These are phyloP conservation scores for Seira ritae DNA, from an alignment of 2,888 invertebrate species.

Conservation along the genomic window DNA sequence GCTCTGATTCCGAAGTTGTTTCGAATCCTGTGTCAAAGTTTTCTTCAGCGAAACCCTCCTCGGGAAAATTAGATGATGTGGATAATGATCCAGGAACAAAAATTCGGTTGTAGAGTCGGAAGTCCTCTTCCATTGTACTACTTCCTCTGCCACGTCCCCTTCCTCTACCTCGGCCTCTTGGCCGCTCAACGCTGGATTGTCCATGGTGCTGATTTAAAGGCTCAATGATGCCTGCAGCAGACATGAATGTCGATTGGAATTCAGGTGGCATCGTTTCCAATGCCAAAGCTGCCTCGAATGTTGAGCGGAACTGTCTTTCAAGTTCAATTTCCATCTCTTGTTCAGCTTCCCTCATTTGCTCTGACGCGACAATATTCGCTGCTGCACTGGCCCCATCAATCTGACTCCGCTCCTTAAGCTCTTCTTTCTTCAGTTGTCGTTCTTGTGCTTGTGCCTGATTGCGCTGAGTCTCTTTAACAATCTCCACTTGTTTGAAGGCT, in stretches of 20 bases:
- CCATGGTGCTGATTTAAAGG: neutral
- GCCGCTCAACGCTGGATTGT: neutral
- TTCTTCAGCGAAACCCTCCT: constrained; percentile 18
- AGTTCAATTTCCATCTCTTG: constrained; percentile 28
- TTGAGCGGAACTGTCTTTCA: constrained; percentile 23
- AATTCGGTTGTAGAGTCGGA: constrained; percentile 23
- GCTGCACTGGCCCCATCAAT: constrained; percentile 18
- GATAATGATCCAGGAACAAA: neutral
- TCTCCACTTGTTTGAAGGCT: constrained; percentile 67
- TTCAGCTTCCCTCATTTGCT: neutral
- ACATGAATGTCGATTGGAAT: neutral
- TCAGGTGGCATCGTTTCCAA: constrained; percentile 13
- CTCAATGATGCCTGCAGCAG: neutral
- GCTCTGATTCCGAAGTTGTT: neutral
- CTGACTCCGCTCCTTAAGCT: neutral
- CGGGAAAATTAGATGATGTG: no score
- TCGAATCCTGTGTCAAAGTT: neutral
- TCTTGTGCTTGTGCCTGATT: constrained; percentile 2
- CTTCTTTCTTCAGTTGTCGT: neutral
- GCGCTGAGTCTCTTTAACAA: constrained; percentile 37
- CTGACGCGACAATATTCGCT: neutral
- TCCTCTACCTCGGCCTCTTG: constrained; percentile 24
- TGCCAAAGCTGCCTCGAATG: constrained; percentile 22
- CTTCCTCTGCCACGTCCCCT: constrained; percentile 37
- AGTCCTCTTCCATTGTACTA: constrained; percentile 18